Evolutionary conservation across 2,888 invertebrate genomes (phyloP).

Genomic region (Orthosia incerta): DNA sequence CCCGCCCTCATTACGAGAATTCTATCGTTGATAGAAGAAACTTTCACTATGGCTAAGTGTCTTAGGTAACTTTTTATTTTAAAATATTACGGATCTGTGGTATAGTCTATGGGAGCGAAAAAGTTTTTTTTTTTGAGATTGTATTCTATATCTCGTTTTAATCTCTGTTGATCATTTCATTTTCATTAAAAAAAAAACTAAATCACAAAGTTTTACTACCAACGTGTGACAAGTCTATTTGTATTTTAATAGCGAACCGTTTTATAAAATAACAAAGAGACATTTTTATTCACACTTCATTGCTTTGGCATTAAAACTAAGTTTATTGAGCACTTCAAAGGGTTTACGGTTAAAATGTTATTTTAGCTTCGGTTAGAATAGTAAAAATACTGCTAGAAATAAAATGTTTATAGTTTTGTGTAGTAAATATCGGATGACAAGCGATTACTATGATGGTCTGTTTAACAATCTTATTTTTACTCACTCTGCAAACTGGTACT

Average conservation of each 20-base stretch:
- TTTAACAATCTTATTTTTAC: constrained; percentile 8
- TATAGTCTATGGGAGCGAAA: too few relatives aligned
- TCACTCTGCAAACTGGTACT: not conserved
- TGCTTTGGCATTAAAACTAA: constrained; percentile 15
- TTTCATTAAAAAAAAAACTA: too few relatives aligned
- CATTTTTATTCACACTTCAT: constrained; percentile 19
- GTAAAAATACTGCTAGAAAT: constrained; percentile 21
- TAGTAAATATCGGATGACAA: constrained; percentile 22
- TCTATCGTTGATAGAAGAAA: too few relatives aligned
- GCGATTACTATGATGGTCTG: not conserved
- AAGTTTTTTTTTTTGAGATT: too few relatives aligned
- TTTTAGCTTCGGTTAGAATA: constrained; percentile 9
- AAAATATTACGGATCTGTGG: too few relatives aligned
- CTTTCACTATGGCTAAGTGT: too few relatives aligned
- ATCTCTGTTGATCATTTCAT: too few relatives aligned
- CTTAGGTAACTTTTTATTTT: too few relatives aligned
- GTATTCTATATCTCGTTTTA: too few relatives aligned
- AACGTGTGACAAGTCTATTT: constrained; percentile 14
- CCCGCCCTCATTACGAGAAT: too few relatives aligned
- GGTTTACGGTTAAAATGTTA: constrained; percentile 5
- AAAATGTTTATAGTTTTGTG: not conserved
- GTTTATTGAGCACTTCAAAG: constrained; percentile 33
- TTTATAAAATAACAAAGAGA: constrained; percentile 3
- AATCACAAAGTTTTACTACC: not conserved
- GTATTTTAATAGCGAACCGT: constrained; percentile 8